Evolutionary conservation across 2,113 vertebrate genomes (phyloP).

Genomic region (Capra hircus): DNA sequence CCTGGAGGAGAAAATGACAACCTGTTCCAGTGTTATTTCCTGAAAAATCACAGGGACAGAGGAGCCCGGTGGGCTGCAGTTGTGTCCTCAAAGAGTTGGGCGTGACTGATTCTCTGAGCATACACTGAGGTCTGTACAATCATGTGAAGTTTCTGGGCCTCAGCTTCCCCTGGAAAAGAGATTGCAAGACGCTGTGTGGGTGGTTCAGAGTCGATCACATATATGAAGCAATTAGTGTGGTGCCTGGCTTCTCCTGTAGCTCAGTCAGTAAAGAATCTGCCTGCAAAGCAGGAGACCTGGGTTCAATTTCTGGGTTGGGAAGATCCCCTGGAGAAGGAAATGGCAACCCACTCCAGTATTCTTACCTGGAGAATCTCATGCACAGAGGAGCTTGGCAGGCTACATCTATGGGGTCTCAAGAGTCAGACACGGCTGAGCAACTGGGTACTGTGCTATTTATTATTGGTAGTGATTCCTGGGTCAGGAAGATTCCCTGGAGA

Average conservation of each 20-base stretch:
- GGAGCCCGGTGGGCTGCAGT: background rate
- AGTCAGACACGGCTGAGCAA: background rate
- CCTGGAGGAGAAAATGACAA: background rate
- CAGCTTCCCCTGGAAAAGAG: background rate
- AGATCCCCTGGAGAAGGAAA: background rate
- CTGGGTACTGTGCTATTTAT: background rate
- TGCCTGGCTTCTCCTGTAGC: background rate
- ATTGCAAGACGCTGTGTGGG: background rate
- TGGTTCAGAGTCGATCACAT: fast-evolving
- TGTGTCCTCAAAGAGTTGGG: background rate
- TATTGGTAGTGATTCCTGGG: background rate
- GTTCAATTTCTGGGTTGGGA: background rate
- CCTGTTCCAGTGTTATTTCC: background rate
- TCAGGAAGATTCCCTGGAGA: background rate
- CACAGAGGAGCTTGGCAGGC: background rate
- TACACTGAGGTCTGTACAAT: background rate
- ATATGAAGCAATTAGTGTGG: background rate
- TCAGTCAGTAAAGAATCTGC: background rate
- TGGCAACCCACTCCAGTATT: background rate
- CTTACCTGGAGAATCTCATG: background rate
- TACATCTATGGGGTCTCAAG: background rate
- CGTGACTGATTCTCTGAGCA: background rate
- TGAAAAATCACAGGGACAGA: background rate
- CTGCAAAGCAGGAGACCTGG: background rate
- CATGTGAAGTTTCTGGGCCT: background rate